Evolutionary conservation across 2,888 invertebrate species (phyloP), one percentile per base, ranked within the genome.

Genomic region (Trisateles emortualis): DNA sequence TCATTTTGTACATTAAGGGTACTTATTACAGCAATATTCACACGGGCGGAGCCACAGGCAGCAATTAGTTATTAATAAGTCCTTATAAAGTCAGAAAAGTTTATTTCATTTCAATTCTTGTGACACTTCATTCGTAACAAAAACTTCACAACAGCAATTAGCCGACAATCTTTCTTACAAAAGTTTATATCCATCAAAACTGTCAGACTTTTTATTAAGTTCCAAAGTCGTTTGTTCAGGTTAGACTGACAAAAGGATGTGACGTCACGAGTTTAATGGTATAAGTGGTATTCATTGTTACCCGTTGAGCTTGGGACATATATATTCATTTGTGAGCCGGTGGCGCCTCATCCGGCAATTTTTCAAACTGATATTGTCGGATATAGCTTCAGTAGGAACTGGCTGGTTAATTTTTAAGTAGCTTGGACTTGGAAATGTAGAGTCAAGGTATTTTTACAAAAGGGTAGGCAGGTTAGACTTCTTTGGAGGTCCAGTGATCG

Each of bases 251-350:
- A 67, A 67, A 61, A 60, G 64, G 64, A 62, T 56, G 52, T 69
- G 63, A 62, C 64, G 61, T 51, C 44, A 45, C 50, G 38, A 44
- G 45, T 63, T 64, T 72, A 74, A 74, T 74, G 64, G 67, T 40
- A 43, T 63, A 68, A 74, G 74, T 68, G 72, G 65, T 72, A 73
- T 70, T 72, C 64, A 63, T 41, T 63, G 64, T 63, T 36, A 56
- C 55, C 42, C 54, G 59, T 52, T 52, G 49, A 44, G 58, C 46
- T 42, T 11, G 38, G 4, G 11, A 38, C 62, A 62, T 74, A 71
- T 71, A 74, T 74, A 62, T 69, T 68, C 71, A 71, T 74, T 74
- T 74, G 57, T 9, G 17, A 8, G 30, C 13, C 50, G 14, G 36
- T 44, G 52, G 30, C 36, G 54, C 48, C 54, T 54, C 59, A 53